These are phyloP conservation scores for Anaspis maculata DNA, from an alignment of 2,888 invertebrate species.

Conservation along the genomic window DNA sequence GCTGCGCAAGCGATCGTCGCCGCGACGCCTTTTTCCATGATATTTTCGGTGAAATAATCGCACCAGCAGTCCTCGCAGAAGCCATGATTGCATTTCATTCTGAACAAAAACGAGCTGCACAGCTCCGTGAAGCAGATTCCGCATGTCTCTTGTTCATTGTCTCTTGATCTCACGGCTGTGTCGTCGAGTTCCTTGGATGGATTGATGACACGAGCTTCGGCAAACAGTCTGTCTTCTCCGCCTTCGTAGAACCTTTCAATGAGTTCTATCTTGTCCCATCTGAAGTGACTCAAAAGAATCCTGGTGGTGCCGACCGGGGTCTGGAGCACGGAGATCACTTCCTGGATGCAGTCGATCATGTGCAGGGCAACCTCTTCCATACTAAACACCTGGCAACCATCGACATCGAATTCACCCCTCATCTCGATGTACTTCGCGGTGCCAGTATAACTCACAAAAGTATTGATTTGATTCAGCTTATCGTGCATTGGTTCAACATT, in stretches of 20 bases:
- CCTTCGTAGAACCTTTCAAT: conserved; percentile 96
- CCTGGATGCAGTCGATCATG: conserved; percentile 95
- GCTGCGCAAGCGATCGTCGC: conserved; percentile 96
- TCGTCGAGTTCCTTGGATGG: conserved; percentile 73
- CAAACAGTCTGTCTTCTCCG: conserved; percentile 89
- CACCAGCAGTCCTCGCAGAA: conserved; percentile 96
- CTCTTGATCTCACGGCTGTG: conserved; percentile 54
- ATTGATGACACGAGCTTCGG: conserved; percentile 90
- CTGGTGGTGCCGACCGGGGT: conserved; percentile 82
- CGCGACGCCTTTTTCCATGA: conserved; percentile 94
- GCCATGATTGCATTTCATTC: conserved; percentile 92
- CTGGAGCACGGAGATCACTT: conserved; percentile 85
- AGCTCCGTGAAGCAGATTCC: conserved; percentile 84
- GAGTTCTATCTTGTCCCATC: conserved; percentile 98
- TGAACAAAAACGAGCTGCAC: conserved; percentile 85
- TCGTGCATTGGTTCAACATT: conserved; percentile 89
- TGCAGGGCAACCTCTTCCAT: conserved; percentile 95
- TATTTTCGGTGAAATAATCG: conserved; percentile 95
- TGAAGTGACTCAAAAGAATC: conserved; percentile 93
- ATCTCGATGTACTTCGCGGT: conserved; percentile 70
- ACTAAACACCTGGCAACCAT: conserved; percentile 86
- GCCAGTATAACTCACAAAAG: conserved; percentile 86
- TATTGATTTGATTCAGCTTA: conserved; percentile 88
- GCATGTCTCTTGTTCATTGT: conserved; percentile 79
- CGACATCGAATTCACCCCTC: conserved; percentile 80